Conservation (phyloP, 2,888 invertebrate species). For the Apamea sordens region DNA sequence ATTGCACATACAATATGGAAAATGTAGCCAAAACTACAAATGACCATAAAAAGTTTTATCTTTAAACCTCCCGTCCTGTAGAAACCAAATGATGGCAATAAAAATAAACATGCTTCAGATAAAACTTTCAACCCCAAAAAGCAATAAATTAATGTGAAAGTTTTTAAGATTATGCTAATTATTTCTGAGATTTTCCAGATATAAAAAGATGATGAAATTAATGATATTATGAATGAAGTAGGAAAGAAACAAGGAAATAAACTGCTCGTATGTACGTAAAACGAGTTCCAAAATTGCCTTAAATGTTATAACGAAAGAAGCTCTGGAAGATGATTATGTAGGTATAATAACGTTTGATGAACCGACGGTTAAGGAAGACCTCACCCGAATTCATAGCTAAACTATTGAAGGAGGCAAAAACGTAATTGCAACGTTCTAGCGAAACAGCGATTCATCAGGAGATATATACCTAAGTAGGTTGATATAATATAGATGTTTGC, state of each 20-base stretch:
- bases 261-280: neutral
- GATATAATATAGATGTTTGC: slow-evolving; percentile 28
- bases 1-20: slow-evolving; percentile 6
- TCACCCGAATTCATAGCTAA: slow-evolving; percentile 33
- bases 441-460: slow-evolving; percentile 44
- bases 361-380: slow-evolving; percentile 45
- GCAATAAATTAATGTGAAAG: neutral
- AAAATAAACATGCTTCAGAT: neutral
- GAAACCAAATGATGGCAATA: neutral
- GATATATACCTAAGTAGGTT: slow-evolving; percentile 12
- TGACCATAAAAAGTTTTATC: neutral
- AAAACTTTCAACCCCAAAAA: neutral
- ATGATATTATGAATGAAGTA: neutral
- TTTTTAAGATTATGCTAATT: neutral
- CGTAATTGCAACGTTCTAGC: slow-evolving; percentile 53
- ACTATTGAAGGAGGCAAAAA: slow-evolving; percentile 54
- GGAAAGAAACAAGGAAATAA: neutral
- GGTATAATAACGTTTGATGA: slow-evolving; percentile 3
- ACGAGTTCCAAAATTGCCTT: neutral
- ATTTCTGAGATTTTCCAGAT: neutral
- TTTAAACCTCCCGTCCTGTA: neutral
- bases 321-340: neutral
- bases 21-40: neutral
- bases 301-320: slow-evolving; percentile 1
- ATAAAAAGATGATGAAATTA: neutral